Evolutionary conservation across 2,113 vertebrate genomes (phyloP), one percentile per base, ranked within the genome.

Genomic region (Sceloporus tristichus): DNA sequence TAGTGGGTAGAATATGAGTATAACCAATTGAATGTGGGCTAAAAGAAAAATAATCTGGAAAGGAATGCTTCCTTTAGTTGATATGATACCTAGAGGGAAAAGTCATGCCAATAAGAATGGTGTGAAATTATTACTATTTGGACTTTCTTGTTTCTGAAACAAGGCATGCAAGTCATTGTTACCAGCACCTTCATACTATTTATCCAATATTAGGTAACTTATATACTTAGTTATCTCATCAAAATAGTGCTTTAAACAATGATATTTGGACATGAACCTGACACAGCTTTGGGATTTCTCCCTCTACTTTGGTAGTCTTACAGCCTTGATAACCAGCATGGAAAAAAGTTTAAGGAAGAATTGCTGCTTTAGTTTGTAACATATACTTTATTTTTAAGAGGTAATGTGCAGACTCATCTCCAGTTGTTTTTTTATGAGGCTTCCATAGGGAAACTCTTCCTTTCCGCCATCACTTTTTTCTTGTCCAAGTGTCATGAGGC

Each of bases 11-110:
- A 29, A 70, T 71, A 89, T 91, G 81, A 29, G 73, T 82, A 34
- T 70, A 85, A 62, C 73, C 0, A 0, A 83, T 88, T 76, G 62
- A 88, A 79, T 34, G 90, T 87, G 2, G 74, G 74, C 79, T 81
- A 81, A 79, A 84, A 54, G 84, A 82, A 53, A 91, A 38, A 89
- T 76, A 92, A 93, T 87, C 79, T 78, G 66, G 87, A 87, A 65
- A 48, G 42, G 68, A 86, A 77, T 7, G 79, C n/a, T 79, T 92
- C 21, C 86, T 66, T 79, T 53, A 77, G 9, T n/a, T 18, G 87
- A 79, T 71, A 19, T 16, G 56, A 3, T 90, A 85, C 87, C 29
- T 75, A 71, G 48, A 0, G 4, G 29, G 66, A 86, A 73, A 2
- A 65, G 18, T 7, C 23, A 16, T 86, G 62, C 90, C 21, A 66